Conservation (phyloP, 2,888 invertebrate genomes). For the Scaptomyza cyrtandrae region DNA sequence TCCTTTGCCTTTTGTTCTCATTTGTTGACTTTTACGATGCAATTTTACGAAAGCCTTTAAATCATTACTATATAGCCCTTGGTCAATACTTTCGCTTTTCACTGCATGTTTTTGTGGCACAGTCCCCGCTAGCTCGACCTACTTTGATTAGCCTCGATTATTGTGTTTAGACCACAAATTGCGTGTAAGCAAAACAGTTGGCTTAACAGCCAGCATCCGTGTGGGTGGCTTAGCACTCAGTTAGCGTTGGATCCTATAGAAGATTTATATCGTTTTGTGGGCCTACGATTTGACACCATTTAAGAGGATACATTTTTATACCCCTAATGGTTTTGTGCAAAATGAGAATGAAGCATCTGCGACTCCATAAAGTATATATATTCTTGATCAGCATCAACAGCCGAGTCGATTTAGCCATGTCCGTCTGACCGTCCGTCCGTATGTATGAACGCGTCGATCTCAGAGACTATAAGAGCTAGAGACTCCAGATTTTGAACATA, state of each 20-base stretch:
- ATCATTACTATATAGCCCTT: slow-evolving; percentile 38
- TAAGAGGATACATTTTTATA: too few relatives aligned
- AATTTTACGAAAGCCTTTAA: slow-evolving; percentile 63
- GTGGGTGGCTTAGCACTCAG: background rate
- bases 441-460: too few relatives aligned
- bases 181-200: background rate
- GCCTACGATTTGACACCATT: background rate
- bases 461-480: too few relatives aligned
- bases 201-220: background rate
- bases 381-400: too few relatives aligned
- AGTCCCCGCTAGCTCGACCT: slow-evolving; percentile 42
- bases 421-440: too few relatives aligned
- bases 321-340: too few relatives aligned
- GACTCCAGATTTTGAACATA: too few relatives aligned
- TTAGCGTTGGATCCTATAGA: background rate
- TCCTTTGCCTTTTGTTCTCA: slow-evolving; percentile 11
- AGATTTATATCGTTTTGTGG: background rate
- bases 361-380: too few relatives aligned
- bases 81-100: slow-evolving; percentile 57
- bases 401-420: too few relatives aligned
- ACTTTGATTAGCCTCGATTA: slow-evolving; percentile 73
- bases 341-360: too few relatives aligned
- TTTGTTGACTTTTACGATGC: slow-evolving; percentile 74
- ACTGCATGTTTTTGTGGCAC: slow-evolving; percentile 1
- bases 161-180: slow-evolving; percentile 30